Conservation (phyloP, 1,140 invertebrate species). For the Zaprionus capensis region DNA sequence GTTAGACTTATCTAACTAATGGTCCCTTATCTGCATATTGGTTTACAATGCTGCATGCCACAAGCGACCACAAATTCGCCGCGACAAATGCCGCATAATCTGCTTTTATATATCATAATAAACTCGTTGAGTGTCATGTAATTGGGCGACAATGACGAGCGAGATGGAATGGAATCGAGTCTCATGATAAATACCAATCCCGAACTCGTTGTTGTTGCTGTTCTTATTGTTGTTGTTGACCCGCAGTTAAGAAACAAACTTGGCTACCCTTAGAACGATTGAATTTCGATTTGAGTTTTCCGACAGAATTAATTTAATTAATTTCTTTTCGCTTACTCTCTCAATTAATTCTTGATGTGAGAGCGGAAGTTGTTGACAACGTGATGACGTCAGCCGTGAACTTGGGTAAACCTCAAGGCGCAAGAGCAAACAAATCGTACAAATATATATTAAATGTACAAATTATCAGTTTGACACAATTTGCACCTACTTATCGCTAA, state of each 20-base stretch:
- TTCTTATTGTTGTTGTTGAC: conserved; percentile 47
- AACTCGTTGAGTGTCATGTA: conserved; percentile 58
- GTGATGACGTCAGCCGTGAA: conserved; percentile 39
- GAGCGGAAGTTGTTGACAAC: conserved; percentile 26
- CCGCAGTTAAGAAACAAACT: conserved; percentile 55
- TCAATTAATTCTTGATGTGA: conserved; percentile 45
- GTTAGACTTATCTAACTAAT: conserved; percentile 67
- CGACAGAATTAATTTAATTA: conserved; percentile 68
- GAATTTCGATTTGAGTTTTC: conserved; percentile 42
- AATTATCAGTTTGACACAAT: conserved; percentile 74
- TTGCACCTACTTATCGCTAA: conserved; percentile 63
- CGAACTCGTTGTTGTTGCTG: conserved; percentile 37
- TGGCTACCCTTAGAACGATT: conserved; percentile 33
- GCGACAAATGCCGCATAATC: conserved; percentile 29
- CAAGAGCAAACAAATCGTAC: conserved; percentile 28
- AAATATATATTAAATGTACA: conserved; percentile 22
- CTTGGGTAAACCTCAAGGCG: conserved; percentile 33
- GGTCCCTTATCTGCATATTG: conserved; percentile 73
- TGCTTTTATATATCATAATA: conserved; percentile 42
- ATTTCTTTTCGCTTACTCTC: conserved; percentile 63
- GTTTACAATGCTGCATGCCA: conserved; percentile 53
- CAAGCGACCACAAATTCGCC: conserved; percentile 10
- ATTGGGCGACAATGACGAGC: conserved; percentile 61
- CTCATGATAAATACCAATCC: conserved; percentile 1
- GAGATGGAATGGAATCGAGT: neutral